Evolutionary conservation across 2,888 invertebrate species (phyloP).

Genomic region (Barypeithes pellucidus): DNA sequence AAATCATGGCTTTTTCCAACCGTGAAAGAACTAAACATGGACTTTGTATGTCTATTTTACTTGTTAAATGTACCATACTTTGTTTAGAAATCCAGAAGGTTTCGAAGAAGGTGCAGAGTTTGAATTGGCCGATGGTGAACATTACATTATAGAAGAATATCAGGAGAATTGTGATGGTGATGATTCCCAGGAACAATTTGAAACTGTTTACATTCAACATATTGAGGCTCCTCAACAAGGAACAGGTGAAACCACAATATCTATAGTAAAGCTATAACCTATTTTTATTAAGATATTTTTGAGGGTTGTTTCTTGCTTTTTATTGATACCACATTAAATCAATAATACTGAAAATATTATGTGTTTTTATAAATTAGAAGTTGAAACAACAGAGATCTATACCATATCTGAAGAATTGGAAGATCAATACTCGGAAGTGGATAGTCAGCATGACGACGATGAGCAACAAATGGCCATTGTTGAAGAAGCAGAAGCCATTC

Average conservation of each 20-base stretch:
- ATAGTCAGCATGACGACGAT: slow-evolving; percentile 19
- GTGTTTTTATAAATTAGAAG: not conserved
- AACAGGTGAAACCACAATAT: not conserved
- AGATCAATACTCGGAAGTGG: slow-evolving; percentile 18
- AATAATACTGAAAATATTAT: too few species aligned
- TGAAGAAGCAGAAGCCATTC: slow-evolving; percentile 6
- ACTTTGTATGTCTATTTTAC: not conserved
- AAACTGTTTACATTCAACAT: slow-evolving; percentile 45
- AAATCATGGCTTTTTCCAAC: too few species aligned
- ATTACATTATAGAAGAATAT: slow-evolving; percentile 58
- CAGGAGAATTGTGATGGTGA: slow-evolving; percentile 51
- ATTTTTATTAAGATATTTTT: too few species aligned
- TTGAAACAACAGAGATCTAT: slow-evolving; percentile 34
- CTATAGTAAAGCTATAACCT: too few species aligned
- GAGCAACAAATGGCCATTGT: slow-evolving; percentile 28
- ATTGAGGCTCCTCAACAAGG: slow-evolving; percentile 23
- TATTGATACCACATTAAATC: too few species aligned
- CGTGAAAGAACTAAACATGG: too few species aligned
- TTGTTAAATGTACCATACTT: slow-evolving; percentile 15
- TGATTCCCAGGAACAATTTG: slow-evolving; percentile 39
- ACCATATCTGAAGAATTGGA: slow-evolving; percentile 49
- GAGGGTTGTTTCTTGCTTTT: too few species aligned
- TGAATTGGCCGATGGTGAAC: slow-evolving; percentile 55
- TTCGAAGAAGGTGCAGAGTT: slow-evolving; percentile 57
- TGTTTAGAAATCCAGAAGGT: slow-evolving; percentile 53